Evolutionary conservation across 1,140 invertebrate species (phyloP), one percentile per base, ranked within the genome.

Genomic region (Zaprionus lachaisei): DNA sequence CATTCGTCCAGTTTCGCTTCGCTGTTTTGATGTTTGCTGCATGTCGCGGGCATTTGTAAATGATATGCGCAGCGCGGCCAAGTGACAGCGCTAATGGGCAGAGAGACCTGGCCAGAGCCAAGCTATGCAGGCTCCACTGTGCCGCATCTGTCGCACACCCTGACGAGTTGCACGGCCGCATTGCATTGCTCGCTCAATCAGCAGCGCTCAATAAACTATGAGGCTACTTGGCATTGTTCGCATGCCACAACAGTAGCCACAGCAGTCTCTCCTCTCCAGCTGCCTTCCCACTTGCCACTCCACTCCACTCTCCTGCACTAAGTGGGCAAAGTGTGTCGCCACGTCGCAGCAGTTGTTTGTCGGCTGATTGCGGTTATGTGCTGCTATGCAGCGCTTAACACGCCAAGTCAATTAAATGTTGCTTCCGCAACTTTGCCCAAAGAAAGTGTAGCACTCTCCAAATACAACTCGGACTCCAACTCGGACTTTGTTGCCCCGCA

Each of bases 381-480:
- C 83, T 81, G 82, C 83, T 86, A 85, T 85, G 82, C 82, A 79
- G 71, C 72, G 77, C 78, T 76, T 87, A 82, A 91, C 89, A 91
- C 81, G 89, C 80, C 83, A 91, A 91, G 81, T 91, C 89, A 91
- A 91, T 91, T 91, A 91, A 91, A 91, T 80, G 74, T 84, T 84
- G 87, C 87, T 91, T 87, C 87, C 87, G 87, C 72, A 83, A 74
- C 61, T 71, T 81, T 63, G 67, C 67, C 62, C 74, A 81, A 83
- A 61, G 83, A 78, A 85, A 85, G 79, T 79, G 82, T 86, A 79
- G 71, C 75, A 81, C 34, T 51, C 26, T 17, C 64, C 38, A 38
- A 15, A 14, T 31, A 17, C 14, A 12, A 60, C 26, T 58, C 5
- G 28, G 37, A 64, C 20, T 26, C 12, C 28, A 60, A 49, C 37